Percentiles rank a stretch among this genome's conserved stretches.
Evolutionary conservation across 2,113 vertebrate genomes (phyloP).

Genomic region (Lasiurus borealis): DNA sequence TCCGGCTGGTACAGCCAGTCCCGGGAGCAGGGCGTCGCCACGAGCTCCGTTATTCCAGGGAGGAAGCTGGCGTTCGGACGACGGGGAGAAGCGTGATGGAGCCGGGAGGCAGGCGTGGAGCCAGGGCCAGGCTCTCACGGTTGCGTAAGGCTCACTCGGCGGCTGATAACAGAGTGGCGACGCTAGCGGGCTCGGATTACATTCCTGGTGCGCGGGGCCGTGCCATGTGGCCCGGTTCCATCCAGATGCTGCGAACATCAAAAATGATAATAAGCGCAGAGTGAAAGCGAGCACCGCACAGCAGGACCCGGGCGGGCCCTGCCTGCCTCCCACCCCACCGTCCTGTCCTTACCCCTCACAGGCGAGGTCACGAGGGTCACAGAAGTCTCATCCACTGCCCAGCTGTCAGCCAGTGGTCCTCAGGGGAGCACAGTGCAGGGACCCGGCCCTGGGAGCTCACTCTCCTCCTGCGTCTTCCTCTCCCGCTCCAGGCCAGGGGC

Average conservation of each 20-base stretch:
- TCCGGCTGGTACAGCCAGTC: neutral
- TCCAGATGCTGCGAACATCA: neutral
- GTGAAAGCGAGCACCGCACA: too few species aligned
- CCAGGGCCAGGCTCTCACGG: neutral
- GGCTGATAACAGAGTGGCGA: neutral
- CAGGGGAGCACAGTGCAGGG: accelerated
- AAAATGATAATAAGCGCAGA: neutral
- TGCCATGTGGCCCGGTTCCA: neutral
- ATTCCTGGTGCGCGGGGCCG: neutral
- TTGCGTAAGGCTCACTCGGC: neutral
- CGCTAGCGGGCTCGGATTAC: neutral
- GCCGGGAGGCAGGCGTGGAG: neutral
- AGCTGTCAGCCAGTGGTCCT: accelerated
- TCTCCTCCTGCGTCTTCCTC: neutral
- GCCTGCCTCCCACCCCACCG: accelerated
- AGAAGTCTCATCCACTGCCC: neutral
- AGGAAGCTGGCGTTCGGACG: neutral
- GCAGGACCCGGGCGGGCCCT: neutral
- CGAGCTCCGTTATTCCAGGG: neutral
- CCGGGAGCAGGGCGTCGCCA: accelerated
- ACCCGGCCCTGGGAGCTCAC: neutral
- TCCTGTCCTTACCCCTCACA: too few species aligned
- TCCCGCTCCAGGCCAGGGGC: neutral
- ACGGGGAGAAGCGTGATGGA: neutral
- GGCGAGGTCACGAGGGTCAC: neutral